Percentiles rank a stretch among this genome's conserved stretches.
Evolutionary conservation across 2,888 invertebrate genomes (phyloP).

Genomic region (Archips xylosteana): DNA sequence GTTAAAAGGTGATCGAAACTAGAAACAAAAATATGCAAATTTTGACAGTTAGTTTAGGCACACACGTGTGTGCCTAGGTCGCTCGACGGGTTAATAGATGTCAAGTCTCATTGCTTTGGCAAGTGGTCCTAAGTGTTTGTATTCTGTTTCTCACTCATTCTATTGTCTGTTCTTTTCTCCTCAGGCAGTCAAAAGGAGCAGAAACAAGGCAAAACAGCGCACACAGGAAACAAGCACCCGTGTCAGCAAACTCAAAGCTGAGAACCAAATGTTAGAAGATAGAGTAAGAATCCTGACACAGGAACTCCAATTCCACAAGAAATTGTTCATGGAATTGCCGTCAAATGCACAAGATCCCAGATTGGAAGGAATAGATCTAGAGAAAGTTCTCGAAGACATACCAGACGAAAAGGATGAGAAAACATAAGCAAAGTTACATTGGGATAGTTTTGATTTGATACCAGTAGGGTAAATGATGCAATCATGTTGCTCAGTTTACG

Average conservation of each 20-base stretch:
- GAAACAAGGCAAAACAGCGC: slow-evolving; percentile 91
- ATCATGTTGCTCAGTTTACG: neutral
- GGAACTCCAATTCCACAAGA: slow-evolving; percentile 92
- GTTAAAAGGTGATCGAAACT: too few relatives aligned
- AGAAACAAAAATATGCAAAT: too few relatives aligned
- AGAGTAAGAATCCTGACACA: slow-evolving; percentile 92
- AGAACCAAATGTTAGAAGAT: slow-evolving; percentile 92
- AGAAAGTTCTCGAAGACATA: slow-evolving; percentile 84
- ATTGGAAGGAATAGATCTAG: slow-evolving; percentile 84
- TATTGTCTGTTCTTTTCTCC: slow-evolving; percentile 43
- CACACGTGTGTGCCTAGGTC: too few relatives aligned
- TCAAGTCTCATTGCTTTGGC: too few relatives aligned
- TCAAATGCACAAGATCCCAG: slow-evolving; percentile 85
- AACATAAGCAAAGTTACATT: slow-evolving; percentile 43
- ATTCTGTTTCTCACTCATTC: neutral
- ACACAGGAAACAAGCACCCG: slow-evolving; percentile 91
- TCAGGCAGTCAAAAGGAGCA: slow-evolving; percentile 93
- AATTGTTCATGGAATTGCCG: slow-evolving; percentile 92
- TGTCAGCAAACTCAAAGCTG: slow-evolving; percentile 90
- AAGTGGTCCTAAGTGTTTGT: neutral
- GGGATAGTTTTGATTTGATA: slow-evolving; percentile 30
- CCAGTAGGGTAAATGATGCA: neutral
- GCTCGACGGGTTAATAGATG: too few relatives aligned
- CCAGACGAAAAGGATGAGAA: slow-evolving; percentile 69
- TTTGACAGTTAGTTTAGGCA: too few relatives aligned